Percentiles rank a stretch among this genome's conserved stretches.
Conservation (phyloP, 2,888 invertebrate genomes). For the Dichetophora obliterata region DNA sequence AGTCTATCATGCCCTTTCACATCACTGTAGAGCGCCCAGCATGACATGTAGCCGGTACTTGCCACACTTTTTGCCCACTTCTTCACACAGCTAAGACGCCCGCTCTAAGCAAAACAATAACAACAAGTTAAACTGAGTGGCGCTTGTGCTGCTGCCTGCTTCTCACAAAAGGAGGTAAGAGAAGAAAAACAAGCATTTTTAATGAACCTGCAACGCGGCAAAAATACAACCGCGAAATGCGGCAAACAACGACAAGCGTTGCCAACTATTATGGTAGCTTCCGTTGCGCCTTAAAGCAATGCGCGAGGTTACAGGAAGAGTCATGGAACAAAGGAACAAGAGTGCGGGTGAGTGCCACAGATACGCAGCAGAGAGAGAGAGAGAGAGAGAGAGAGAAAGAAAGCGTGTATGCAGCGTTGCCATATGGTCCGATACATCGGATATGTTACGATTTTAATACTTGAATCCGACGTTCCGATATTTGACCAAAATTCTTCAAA, state of each 20-base stretch:
- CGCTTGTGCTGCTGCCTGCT: background rate
- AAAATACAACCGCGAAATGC: conserved; percentile 25
- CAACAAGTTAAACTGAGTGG: conserved; percentile 8
- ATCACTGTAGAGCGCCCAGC: too few relatives aligned
- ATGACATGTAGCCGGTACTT: background rate
- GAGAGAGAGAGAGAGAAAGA: background rate
- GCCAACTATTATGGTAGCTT: background rate
- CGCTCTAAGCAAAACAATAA: background rate
- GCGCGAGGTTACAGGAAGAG: background rate
- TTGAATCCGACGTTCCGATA: too few relatives aligned
- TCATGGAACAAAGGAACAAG: conserved; percentile 17
- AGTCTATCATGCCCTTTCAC: too few relatives aligned
- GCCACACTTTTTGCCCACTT: background rate
- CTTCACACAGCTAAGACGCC: background rate
- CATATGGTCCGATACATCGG: too few relatives aligned
- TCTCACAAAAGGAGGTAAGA: background rate
- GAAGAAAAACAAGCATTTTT: background rate
- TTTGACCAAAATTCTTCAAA: too few relatives aligned
- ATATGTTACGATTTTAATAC: too few relatives aligned
- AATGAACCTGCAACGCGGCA: conserved; percentile 9
- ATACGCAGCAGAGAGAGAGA: too few relatives aligned
- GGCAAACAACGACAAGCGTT: conserved; percentile 18
- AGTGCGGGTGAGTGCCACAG: conserved; percentile 3
- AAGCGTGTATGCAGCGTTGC: too few relatives aligned
- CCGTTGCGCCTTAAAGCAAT: background rate